Evolutionary conservation across 1,140 invertebrate genomes (phyloP), one percentile per base, ranked within the genome.

Genomic region (Glossosoma conforme): DNA sequence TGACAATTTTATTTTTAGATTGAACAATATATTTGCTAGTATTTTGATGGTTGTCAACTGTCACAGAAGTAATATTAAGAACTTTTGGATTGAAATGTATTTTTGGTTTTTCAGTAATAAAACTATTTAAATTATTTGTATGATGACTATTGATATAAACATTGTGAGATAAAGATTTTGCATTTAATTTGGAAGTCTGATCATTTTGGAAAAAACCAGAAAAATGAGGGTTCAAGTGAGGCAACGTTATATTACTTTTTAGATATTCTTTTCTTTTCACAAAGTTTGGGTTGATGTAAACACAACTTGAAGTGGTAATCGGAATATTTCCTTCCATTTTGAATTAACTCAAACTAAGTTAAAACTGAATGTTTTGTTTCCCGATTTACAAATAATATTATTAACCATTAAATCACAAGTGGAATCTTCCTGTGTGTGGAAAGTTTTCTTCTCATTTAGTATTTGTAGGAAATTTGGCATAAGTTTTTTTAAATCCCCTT

Each of bases 401-500:
- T 61, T 22, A 2, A 70, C 38, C 25, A 51, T 35, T 10, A 61
- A 32, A 14, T 63, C 60, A 48, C 58, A 55, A 49, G 62, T 62
- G 22, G 49, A 56, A 11, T 48, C 22, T 17, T 42, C 44, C 19
- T 61, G 61, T 38, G 59, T 56, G 37, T 67, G 57, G 10, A 53
- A 28, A 51, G 54, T 48, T 9, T 74, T 59, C 44, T 73, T 65
- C 49, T 71, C 53, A 20, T 66, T 52, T 19, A 79, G 64, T 43
- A 59, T 67, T 2, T 56, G 38, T 51, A 69, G 69, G 15, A 80
- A 63, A 24, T 62, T 49, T 8, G 70, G 61, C 38, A 78, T 46
- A 36, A 70, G n/a, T 20, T 56, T 22, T 48, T 69, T 65, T 21
- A 84, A 61, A 52, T 70, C 64, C 6, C 68, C 58, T 56, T 70